Percentiles rank a stretch among this genome's conserved stretches.
phyloP scores from a whole-genome alignment of 2,113 vertebrate genomes.

The Takifugu flavidus region DNA sequence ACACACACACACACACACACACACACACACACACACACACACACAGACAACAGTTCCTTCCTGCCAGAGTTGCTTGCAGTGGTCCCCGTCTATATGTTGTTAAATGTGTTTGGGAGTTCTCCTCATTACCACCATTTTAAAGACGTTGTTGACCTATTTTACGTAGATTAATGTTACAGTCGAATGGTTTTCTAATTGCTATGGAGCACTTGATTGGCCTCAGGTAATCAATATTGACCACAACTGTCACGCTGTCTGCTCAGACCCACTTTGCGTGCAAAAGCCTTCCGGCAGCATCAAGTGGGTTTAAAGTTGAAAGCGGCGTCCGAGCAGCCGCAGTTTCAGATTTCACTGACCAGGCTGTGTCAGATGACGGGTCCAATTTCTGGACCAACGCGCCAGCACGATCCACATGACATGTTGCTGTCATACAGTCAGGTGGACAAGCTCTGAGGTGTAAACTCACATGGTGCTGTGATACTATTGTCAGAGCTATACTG shows the following conservation, averaged over 20 bases:
- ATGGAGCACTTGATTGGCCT: neutral
- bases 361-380: slow-evolving; percentile 57
- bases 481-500: slow-evolving; percentile 4
- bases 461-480: slow-evolving; percentile 19
- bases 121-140: slow-evolving; percentile 9
- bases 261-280: neutral
- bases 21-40: no score
- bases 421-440: slow-evolving; percentile 7
- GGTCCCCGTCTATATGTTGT: neutral
- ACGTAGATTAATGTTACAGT: neutral
- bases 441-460: slow-evolving; percentile 12
- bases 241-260: neutral
- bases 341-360: slow-evolving; percentile 59
- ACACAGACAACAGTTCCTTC: neutral
- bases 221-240: neutral
- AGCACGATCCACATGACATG: slow-evolving; percentile 43
- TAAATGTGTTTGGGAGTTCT: neutral
- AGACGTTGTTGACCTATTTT: slow-evolving; percentile 4
- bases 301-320: slow-evolving; percentile 28
- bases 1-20: no score
- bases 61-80: slow-evolving; percentile 16
- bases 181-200: neutral
- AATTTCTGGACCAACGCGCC: slow-evolving; percentile 34
- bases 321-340: slow-evolving; percentile 17
- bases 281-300: neutral